Evolutionary conservation across 1,140 invertebrate species (phyloP).

Genomic region (Potamilus streckersoni): DNA sequence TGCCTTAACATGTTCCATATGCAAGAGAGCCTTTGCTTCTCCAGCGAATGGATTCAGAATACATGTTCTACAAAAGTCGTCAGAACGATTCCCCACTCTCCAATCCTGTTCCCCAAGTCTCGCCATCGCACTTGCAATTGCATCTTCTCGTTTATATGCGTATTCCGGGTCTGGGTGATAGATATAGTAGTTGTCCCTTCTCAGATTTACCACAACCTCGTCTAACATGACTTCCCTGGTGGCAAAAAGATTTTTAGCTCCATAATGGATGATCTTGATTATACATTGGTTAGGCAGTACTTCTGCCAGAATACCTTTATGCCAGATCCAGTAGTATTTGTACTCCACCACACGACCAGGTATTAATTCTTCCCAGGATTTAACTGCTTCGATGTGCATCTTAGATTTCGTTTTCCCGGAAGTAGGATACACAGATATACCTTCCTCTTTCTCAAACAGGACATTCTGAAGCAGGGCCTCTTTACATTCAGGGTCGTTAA

Average conservation of each 20-base stretch:
- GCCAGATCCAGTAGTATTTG: slow-evolving; percentile 15
- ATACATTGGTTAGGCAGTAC: slow-evolving; percentile 1
- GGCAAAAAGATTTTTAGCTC: slow-evolving; percentile 15
- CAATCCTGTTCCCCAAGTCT: slow-evolving; percentile 13
- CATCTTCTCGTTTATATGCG: background rate
- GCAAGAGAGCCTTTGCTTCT: no score
- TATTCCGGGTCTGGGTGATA: slow-evolving; percentile 2
- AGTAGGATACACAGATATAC: no score
- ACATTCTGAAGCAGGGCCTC: no score
- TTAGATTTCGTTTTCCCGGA: no score
- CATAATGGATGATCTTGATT: slow-evolving; percentile 30
- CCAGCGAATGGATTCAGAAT: background rate
- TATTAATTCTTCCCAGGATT: slow-evolving; percentile 14
- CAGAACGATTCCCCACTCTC: background rate
- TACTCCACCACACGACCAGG: slow-evolving; percentile 12
- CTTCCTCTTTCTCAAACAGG: no score
- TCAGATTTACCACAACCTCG: slow-evolving; percentile 3
- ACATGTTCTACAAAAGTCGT: slow-evolving; percentile 17
- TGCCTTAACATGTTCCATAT: no score
- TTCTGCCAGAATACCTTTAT: slow-evolving; percentile 21
- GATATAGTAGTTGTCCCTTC: slow-evolving; percentile 1
- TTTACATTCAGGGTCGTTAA: no score
- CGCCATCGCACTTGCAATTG: background rate
- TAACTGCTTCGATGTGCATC: background rate
- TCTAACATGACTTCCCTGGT: slow-evolving; percentile 16